Conservation (phyloP, 1,140 invertebrate species). For the Drosophila cardini region DNA sequence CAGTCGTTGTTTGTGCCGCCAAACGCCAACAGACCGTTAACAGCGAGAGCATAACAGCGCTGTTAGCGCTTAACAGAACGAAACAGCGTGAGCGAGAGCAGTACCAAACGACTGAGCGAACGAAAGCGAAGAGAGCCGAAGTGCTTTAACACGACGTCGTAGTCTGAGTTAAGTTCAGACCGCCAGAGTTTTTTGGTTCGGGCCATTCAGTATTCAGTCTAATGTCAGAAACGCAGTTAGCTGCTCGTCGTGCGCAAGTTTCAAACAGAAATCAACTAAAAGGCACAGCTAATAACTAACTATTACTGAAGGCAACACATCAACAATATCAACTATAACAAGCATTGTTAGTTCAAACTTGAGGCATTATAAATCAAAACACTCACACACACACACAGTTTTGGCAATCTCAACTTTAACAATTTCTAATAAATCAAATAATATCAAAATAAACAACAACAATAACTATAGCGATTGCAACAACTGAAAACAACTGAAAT, state of each 20-base stretch:
- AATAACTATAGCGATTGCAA: constrained; percentile 13
- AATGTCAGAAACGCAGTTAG: constrained; percentile 81
- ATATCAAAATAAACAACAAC: constrained; percentile 32
- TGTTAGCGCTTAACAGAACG: constrained; percentile 39
- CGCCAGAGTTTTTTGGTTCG: constrained; percentile 60
- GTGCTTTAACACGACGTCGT: constrained; percentile 4
- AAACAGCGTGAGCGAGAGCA: too few relatives aligned
- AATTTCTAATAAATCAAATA: constrained; percentile 49
- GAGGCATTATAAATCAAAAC: constrained; percentile 67
- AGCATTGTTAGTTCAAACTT: constrained; percentile 47
- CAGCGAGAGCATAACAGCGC: constrained; percentile 42
- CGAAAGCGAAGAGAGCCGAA: constrained; percentile 27
- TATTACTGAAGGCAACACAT: constrained; percentile 48
- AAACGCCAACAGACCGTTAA: not conserved
- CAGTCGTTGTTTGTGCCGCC: constrained; percentile 59
- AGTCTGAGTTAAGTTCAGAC: constrained; percentile 54
- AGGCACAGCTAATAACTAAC: constrained; percentile 44
- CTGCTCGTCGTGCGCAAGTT: constrained; percentile 78
- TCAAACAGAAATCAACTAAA: constrained; percentile 51
- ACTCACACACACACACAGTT: constrained; percentile 12
- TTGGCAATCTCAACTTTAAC: constrained; percentile 19
- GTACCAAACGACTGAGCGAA: constrained; percentile 10
- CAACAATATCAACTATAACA: constrained; percentile 33
- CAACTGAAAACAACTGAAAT: constrained; percentile 27
- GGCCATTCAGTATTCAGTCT: constrained; percentile 74